Conservation (phyloP, 2,888 invertebrate species). For the Drosophila imparisetae region DNA sequence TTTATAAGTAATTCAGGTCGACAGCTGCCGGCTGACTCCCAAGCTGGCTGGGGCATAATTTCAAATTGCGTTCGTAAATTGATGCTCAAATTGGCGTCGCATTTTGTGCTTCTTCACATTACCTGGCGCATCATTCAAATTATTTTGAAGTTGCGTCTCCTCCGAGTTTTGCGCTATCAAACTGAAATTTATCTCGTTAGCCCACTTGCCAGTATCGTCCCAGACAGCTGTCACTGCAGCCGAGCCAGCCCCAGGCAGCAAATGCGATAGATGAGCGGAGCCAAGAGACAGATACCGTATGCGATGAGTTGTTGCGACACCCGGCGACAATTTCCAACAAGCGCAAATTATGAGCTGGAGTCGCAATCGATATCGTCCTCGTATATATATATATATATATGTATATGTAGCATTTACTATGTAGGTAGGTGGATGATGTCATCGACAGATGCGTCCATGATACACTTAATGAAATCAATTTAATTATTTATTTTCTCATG, state of each 20-base stretch:
- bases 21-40: slow-evolving; percentile 40
- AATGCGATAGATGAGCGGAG: not conserved
- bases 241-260: slow-evolving; percentile 35
- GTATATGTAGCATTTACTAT: not conserved
- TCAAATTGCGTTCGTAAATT: slow-evolving; percentile 55
- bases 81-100: slow-evolving; percentile 59
- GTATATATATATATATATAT: not conserved
- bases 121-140: slow-evolving; percentile 70
- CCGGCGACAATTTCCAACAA: slow-evolving; percentile 76
- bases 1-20: slow-evolving; percentile 51
- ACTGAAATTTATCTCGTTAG: slow-evolving; percentile 79
- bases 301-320: slow-evolving; percentile 66
- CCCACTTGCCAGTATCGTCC: slow-evolving; percentile 36
- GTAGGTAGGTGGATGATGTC: slow-evolving; percentile 44
- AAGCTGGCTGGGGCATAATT: slow-evolving; percentile 24
- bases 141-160: slow-evolving; percentile 65
- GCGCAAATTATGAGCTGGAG: slow-evolving; percentile 65
- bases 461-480: slow-evolving; percentile 72
- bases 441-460: slow-evolving; percentile 62
- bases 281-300: slow-evolving; percentile 31
- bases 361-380: slow-evolving; percentile 49
- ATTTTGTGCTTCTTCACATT: slow-evolving; percentile 52
- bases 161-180: slow-evolving; percentile 57
- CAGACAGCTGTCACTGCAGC: slow-evolving; percentile 68
- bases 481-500: slow-evolving; percentile 68